Evolutionary conservation across 1,140 invertebrate genomes (phyloP).

Genomic region (Cotesia glomerata): DNA sequence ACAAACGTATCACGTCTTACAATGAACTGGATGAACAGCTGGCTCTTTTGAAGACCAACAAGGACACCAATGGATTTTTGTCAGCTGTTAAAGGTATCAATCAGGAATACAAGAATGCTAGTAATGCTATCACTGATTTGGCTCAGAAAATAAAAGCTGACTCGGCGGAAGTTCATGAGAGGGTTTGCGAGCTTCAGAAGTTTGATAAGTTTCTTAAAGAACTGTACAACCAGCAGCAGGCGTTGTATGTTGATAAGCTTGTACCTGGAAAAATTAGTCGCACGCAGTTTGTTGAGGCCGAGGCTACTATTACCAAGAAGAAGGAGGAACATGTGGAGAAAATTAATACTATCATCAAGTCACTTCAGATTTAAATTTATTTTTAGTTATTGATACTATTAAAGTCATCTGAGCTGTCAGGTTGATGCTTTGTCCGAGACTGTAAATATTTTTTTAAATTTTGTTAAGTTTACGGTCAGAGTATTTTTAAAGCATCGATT

Average conservation of each 20-base stretch:
- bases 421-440: conserved; percentile 8
- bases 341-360: conserved; percentile 69
- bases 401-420: neutral
- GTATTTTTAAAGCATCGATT: no score
- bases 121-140: conserved; percentile 66
- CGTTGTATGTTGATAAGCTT: conserved; percentile 70
- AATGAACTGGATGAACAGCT: conserved; percentile 72
- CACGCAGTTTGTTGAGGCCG: conserved; percentile 71
- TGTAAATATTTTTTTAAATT: no score
- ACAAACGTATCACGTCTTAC: conserved; percentile 69
- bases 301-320: conserved; percentile 67
- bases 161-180: conserved; percentile 69
- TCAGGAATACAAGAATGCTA: conserved; percentile 71
- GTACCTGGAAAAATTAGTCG: conserved; percentile 72
- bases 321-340: conserved; percentile 73
- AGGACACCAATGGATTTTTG: conserved; percentile 68
- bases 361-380: conserved; percentile 51
- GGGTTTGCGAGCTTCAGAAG: conserved; percentile 71
- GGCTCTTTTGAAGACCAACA: conserved; percentile 69
- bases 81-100: conserved; percentile 69
- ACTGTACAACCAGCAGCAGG: conserved; percentile 64
- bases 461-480: neutral
- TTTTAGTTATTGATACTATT: neutral
- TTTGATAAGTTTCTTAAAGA: conserved; percentile 66
- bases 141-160: conserved; percentile 70